Percentiles rank a stretch among this genome's conserved stretches.
phyloP scores from a whole-genome alignment of 2,113 vertebrate genomes.

The Dicaeum eximium region DNA sequence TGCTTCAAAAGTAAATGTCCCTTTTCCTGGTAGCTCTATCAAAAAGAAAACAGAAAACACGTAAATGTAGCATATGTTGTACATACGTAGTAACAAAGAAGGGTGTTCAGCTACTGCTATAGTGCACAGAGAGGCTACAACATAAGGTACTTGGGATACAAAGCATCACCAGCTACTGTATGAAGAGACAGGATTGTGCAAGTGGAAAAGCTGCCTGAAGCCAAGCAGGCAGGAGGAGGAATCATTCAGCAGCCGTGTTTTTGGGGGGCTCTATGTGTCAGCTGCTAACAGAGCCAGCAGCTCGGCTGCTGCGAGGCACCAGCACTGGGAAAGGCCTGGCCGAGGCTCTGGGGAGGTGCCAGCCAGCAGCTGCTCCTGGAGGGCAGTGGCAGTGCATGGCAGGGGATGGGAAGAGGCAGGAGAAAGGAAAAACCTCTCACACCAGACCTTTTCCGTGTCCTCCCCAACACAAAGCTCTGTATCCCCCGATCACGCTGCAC shows the following conservation, averaged over 20 bases:
- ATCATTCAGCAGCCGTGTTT: not conserved
- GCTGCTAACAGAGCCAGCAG: not conserved
- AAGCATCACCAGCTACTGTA: not conserved
- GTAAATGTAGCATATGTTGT: not conserved
- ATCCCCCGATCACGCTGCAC: fast-evolving
- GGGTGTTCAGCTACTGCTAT: not conserved
- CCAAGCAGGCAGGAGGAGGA: not conserved
- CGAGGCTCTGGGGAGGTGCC: not conserved
- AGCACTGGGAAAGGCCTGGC: not conserved
- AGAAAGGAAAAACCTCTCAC: not conserved
- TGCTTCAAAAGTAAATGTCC: conserved; percentile 24
- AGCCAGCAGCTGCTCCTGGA: not conserved
- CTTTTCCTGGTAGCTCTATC: conserved; percentile 32
- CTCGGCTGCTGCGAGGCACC: not conserved
- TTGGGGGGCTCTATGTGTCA: not conserved
- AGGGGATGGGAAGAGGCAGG: not conserved
- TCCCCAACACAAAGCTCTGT: not conserved
- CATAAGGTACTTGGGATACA: conserved; percentile 71
- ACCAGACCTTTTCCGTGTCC: not conserved
- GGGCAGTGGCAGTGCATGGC: not conserved
- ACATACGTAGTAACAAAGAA: not conserved
- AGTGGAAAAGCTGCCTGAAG: not conserved
- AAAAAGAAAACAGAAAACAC: not conserved
- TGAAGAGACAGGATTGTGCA: not conserved
- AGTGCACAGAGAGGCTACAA: not conserved